phyloP scores from a whole-genome alignment of 2,113 vertebrate genomes.

The Fregata magnificens region DNA sequence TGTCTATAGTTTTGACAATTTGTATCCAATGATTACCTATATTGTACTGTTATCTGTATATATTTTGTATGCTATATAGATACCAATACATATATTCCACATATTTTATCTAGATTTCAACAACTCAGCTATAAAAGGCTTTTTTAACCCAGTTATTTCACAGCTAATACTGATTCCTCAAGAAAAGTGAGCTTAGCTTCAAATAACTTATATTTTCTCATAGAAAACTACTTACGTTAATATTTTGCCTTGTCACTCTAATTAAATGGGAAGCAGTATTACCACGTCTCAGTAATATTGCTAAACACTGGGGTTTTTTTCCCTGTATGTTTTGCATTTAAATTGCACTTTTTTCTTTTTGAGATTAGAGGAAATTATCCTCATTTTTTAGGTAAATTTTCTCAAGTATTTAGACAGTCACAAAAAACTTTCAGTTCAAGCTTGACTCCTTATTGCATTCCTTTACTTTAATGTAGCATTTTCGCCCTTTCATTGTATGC shows the following conservation, averaged over 20 bases:
- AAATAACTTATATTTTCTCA: neutral
- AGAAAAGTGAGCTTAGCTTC: neutral
- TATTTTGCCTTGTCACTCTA: neutral
- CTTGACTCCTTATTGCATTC: neutral
- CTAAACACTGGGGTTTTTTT: neutral
- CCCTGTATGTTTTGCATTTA: neutral
- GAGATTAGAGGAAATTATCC: neutral
- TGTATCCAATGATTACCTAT: neutral
- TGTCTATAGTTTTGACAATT: neutral
- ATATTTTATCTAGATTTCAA: neutral
- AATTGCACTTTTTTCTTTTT: neutral
- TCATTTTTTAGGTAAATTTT: neutral
- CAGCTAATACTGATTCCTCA: neutral
- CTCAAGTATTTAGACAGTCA: neutral
- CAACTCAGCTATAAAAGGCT: neutral
- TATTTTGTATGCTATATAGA: neutral
- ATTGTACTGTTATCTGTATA: neutral
- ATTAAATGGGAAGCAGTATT: neutral
- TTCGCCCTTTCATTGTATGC: neutral
- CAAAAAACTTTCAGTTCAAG: neutral
- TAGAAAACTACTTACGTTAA: neutral
- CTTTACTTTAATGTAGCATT: neutral
- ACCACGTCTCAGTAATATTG: neutral
- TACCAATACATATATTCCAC: neutral
- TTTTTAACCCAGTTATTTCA: neutral